These are phyloP conservation scores for Sphenodon punctatus DNA, from an alignment of 2,797 vertebrate genomes.

Conservation along the genomic window DNA sequence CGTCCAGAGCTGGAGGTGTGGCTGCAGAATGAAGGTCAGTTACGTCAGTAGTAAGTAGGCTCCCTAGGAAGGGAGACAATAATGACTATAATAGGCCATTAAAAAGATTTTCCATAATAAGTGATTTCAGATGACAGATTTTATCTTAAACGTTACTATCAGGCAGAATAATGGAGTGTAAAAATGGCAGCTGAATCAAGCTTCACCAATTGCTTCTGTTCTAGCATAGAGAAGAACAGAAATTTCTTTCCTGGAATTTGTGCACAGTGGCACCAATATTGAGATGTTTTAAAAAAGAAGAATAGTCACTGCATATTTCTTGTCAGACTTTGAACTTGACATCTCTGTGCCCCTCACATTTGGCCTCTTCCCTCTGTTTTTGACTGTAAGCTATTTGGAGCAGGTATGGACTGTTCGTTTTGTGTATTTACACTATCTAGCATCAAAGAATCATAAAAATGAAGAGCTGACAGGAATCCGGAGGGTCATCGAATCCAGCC, in stretches of 20 bases:
- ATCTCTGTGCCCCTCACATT: neutral
- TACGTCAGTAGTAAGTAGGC: neutral
- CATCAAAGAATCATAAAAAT: too few species aligned
- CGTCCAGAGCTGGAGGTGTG: neutral
- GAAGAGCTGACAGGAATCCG: too few species aligned
- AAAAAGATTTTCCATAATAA: constrained; percentile 17
- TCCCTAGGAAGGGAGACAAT: neutral
- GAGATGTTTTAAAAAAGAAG: neutral
- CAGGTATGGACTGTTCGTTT: neutral
- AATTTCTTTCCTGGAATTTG: neutral
- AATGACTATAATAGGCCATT: constrained; percentile 22
- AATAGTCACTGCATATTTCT: neutral
- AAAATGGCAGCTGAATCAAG: constrained; percentile 4
- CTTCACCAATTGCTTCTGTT: neutral
- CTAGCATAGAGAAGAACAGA: neutral
- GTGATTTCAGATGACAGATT: constrained; percentile 22
- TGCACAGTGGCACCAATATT: neutral
- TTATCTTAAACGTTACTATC: constrained; percentile 1
- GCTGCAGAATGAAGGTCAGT: constrained; percentile 5
- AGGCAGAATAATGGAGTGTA: neutral
- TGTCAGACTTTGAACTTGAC: neutral
- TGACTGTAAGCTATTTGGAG: neutral
- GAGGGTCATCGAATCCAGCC: too few species aligned
- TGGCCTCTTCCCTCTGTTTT: neutral
- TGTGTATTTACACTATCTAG: too few species aligned